Conservation (phyloP, 2,888 invertebrate species). For the Heteromyza rotundicornis region DNA sequence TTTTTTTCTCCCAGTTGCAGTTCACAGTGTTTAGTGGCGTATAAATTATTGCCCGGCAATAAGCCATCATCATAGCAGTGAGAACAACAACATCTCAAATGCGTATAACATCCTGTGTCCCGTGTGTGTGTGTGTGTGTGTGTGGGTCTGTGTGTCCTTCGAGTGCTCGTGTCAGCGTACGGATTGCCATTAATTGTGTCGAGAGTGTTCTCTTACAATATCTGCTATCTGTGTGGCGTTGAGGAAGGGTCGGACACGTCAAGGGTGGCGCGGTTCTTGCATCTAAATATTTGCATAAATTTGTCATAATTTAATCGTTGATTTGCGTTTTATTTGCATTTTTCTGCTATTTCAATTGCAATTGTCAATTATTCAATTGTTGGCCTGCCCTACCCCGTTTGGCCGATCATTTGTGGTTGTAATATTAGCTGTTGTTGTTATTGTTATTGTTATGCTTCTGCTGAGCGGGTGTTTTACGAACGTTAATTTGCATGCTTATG, state of each 20-base stretch:
- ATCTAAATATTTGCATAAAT: slow-evolving; percentile 58
- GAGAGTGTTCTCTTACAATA: too few species aligned
- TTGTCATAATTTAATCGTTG: slow-evolving; percentile 58
- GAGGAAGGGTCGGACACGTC: not conserved
- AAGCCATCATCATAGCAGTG: slow-evolving; percentile 20
- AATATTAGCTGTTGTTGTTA: not conserved
- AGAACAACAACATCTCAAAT: not conserved
- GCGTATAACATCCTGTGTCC: not conserved
- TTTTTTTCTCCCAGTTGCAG: not conserved
- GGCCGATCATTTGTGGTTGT: not conserved
- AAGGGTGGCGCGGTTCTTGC: slow-evolving; percentile 18
- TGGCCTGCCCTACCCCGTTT: too few species aligned
- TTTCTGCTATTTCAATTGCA: slow-evolving; percentile 28
- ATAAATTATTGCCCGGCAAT: slow-evolving; percentile 48
- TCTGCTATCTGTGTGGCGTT: not conserved
- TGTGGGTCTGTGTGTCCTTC: too few species aligned
- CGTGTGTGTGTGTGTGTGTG: too few species aligned
- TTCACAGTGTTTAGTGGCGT: slow-evolving; percentile 33
- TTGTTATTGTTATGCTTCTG: not conserved
- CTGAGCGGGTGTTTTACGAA: slow-evolving; percentile 4
- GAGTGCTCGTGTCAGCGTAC: not conserved
- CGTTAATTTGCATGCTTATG: not conserved
- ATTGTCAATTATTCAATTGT: too few species aligned
- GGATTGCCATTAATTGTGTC: slow-evolving; percentile 19
- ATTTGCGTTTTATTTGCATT: slow-evolving; percentile 58